These are phyloP conservation scores for Probaryconus sp. DNA, from an alignment of 1,140 invertebrate genomes.

Conservation along the genomic window DNA sequence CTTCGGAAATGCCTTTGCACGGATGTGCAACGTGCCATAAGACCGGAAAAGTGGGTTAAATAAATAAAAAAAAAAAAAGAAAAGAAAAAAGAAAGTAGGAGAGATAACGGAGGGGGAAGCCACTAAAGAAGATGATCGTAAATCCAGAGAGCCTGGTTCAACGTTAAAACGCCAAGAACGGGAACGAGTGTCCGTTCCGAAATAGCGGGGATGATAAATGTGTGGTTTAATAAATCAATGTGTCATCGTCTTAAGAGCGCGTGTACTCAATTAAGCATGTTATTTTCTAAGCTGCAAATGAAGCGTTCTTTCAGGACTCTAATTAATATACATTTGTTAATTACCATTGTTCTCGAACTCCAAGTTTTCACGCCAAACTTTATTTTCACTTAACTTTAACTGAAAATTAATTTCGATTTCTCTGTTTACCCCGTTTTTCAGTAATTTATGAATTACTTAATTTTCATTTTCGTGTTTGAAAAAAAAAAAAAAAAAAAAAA, in stretches of 20 bases:
- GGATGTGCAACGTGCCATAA: slow-evolving; percentile 60
- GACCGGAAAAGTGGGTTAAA: slow-evolving; percentile 63
- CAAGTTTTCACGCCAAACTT: slow-evolving; percentile 10
- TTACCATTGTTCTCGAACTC: slow-evolving; percentile 26
- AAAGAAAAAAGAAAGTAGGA: slow-evolving; percentile 11
- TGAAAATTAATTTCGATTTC: slow-evolving; percentile 8
- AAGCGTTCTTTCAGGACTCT: slow-evolving; percentile 45
- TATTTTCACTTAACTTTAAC: slow-evolving; percentile 5
- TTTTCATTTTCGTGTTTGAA: too few relatives aligned
- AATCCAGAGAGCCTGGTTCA: slow-evolving; percentile 52
- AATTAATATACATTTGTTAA: slow-evolving; percentile 60
- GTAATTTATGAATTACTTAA: too few relatives aligned
- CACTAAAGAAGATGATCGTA: slow-evolving; percentile 61
- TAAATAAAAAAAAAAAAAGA: slow-evolving; percentile 44
- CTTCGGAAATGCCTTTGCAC: slow-evolving; percentile 58
- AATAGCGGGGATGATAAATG: slow-evolving; percentile 53
- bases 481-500: too few relatives aligned
- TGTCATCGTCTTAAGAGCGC: slow-evolving; percentile 53
- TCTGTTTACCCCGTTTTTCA: too few relatives aligned
- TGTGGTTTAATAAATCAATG: slow-evolving; percentile 61
- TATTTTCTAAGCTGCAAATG: slow-evolving; percentile 55
- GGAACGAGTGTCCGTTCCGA: slow-evolving; percentile 55
- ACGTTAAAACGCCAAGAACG: slow-evolving; percentile 57
- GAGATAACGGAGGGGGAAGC: slow-evolving; percentile 37
- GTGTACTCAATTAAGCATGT: slow-evolving; percentile 52